phyloP scores from a whole-genome alignment of 2,113 vertebrate species.

The Lates calcarifer region DNA sequence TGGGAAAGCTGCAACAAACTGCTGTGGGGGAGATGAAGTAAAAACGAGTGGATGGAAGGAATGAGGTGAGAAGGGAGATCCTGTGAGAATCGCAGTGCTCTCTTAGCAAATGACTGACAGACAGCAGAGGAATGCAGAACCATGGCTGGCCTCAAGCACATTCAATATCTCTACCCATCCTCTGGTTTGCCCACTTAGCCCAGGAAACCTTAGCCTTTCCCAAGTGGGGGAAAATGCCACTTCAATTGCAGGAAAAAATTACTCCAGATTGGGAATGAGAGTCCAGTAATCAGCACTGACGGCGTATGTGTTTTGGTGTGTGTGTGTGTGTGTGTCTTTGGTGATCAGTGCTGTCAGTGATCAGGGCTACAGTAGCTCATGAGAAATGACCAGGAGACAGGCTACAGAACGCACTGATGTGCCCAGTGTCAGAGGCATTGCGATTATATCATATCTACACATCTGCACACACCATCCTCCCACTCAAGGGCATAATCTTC shows the following conservation, averaged over 20 bases:
- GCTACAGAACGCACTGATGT: slow-evolving; percentile 34
- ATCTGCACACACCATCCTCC: not conserved
- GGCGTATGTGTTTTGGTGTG: slow-evolving; percentile 40
- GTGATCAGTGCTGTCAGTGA: slow-evolving; percentile 45
- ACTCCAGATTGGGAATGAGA: slow-evolving; percentile 55
- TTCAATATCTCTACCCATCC: slow-evolving; percentile 67
- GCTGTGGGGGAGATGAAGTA: slow-evolving; percentile 21
- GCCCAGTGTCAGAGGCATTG: slow-evolving; percentile 39
- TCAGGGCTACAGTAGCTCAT: slow-evolving; percentile 48
- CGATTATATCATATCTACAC: slow-evolving; percentile 6
- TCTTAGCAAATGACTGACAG: slow-evolving; percentile 54
- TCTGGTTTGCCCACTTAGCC: slow-evolving; percentile 67
- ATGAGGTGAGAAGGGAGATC: slow-evolving; percentile 40
- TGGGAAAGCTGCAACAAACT: slow-evolving; percentile 31
- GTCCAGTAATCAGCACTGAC: slow-evolving; percentile 61
- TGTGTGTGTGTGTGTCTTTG: slow-evolving; percentile 21
- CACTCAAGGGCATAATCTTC: not conserved
- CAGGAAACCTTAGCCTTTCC: slow-evolving; percentile 69
- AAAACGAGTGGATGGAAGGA: slow-evolving; percentile 31
- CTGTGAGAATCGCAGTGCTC: slow-evolving; percentile 36
- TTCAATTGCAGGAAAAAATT: slow-evolving; percentile 65
- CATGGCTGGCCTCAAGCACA: slow-evolving; percentile 19
- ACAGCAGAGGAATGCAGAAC: slow-evolving; percentile 59
- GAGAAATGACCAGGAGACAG: slow-evolving; percentile 33
- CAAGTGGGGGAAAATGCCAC: slow-evolving; percentile 60